Percentiles rank a stretch among this genome's conserved stretches.
Evolutionary conservation across 2,113 vertebrate genomes (phyloP).

Genomic region (Anas platyrhynchos): DNA sequence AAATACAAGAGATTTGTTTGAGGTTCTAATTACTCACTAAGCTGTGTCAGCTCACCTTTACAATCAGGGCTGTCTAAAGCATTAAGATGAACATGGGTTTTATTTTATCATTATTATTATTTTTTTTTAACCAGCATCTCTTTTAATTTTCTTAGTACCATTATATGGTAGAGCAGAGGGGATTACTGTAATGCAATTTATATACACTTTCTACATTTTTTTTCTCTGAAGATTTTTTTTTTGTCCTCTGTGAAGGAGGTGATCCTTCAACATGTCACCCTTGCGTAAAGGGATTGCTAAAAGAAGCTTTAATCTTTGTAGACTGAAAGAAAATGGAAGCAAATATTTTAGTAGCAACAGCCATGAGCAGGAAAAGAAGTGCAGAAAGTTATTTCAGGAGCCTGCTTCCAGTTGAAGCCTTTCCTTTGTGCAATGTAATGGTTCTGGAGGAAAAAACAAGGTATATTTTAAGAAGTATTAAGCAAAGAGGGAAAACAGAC

Average conservation of each 20-base stretch:
- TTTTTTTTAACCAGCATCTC: background rate
- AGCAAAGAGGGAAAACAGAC: background rate
- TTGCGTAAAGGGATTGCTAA: background rate
- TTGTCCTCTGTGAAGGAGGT: background rate
- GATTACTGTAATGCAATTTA: background rate
- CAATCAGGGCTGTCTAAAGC: background rate
- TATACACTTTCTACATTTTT: background rate
- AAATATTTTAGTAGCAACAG: background rate
- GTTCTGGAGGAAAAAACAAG: background rate
- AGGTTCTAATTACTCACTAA: background rate
- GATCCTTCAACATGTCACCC: background rate
- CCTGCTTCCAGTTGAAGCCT: background rate
- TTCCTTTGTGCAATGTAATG: background rate
- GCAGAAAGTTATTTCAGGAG: background rate
- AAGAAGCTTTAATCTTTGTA: background rate
- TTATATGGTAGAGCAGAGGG: background rate
- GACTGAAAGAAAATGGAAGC: background rate
- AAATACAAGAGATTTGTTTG: background rate
- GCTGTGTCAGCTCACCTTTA: background rate
- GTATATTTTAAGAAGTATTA: background rate
- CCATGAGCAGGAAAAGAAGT: background rate
- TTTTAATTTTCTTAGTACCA: background rate
- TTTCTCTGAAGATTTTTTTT: background rate
- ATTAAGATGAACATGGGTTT: background rate
- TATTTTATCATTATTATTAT: background rate